Conservation (phyloP, 2,888 invertebrate species). For the Sphaeridia pumilis region DNA sequence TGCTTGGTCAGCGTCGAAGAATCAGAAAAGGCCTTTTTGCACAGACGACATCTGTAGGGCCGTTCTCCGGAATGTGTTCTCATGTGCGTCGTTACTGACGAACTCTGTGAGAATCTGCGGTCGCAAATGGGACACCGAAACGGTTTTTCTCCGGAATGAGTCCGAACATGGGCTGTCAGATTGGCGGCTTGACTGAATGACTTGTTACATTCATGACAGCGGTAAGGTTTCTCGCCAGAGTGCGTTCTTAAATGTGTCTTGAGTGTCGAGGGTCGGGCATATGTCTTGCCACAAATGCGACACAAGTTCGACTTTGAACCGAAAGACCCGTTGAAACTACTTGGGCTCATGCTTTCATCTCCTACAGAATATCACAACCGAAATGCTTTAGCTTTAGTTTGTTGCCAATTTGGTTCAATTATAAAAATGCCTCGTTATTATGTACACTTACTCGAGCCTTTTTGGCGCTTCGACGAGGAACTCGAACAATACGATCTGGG, state of each 20-base stretch:
- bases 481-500: conserved; percentile 5
- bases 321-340: conserved; percentile 18
- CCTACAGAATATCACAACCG: conserved; percentile 13
- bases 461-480: conserved; percentile 10
- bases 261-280: conserved; percentile 89
- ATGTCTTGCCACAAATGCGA: conserved; percentile 89
- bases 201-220: conserved; percentile 87
- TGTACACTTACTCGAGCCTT: conserved; percentile 5
- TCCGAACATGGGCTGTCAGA: conserved; percentile 89
- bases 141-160: conserved; percentile 96
- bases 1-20: conserved; percentile 97
- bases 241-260: conserved; percentile 96
- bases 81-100: conserved; percentile 95
- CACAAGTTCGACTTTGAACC: conserved; percentile 63
- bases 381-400: neutral
- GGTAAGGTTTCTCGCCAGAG: conserved; percentile 85
- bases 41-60: conserved; percentile 76
- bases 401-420: neutral
- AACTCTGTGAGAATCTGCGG: conserved; percentile 88
- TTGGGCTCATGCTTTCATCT: conserved; percentile 30
- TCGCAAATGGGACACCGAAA: conserved; percentile 96
- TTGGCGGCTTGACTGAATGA: conserved; percentile 98
- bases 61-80: conserved; percentile 99
- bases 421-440: neutral
- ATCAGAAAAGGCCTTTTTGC: conserved; percentile 97